phyloP scores from a whole-genome alignment of 2,113 vertebrate genomes.

The Gallinago undulata region DNA sequence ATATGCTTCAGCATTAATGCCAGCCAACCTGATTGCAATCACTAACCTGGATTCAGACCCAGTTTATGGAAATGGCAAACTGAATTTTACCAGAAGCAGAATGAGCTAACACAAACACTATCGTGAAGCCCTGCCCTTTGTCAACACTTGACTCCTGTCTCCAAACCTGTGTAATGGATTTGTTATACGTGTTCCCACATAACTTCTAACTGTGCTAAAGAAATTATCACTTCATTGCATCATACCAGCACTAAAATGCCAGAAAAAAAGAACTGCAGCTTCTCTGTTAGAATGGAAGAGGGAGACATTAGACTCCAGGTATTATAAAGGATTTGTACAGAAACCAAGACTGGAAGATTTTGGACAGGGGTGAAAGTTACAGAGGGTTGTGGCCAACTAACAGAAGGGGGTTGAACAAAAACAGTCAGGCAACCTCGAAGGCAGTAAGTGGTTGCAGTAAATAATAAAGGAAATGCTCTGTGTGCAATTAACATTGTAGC shows the following conservation, averaged over 20 bases:
- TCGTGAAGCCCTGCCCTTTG: slow-evolving; percentile 64
- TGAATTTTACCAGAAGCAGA: slow-evolving; percentile 46
- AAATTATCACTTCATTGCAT: neutral
- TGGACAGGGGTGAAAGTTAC: neutral
- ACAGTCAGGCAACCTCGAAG: neutral
- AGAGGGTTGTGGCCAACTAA: neutral
- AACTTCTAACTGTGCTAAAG: slow-evolving; percentile 17
- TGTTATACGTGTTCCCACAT: slow-evolving; percentile 52
- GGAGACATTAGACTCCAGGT: neutral
- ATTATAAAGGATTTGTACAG: neutral
- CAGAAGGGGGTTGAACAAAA: neutral
- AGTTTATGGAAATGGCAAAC: slow-evolving; percentile 32
- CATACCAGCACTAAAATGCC: neutral
- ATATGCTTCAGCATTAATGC: neutral
- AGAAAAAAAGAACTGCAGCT: neutral
- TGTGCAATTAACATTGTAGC: neutral
- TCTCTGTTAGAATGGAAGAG: neutral
- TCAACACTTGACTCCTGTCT: slow-evolving; percentile 65
- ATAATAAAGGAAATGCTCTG: neutral
- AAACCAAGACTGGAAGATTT: neutral
- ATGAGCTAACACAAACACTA: slow-evolving; percentile 58
- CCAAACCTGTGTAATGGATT: slow-evolving; percentile 31
- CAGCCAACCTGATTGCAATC: slow-evolving; percentile 23
- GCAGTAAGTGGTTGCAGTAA: neutral
- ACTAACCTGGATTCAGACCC: slow-evolving; percentile 39